These are phyloP conservation scores for Parnassius orleans DNA, from an alignment of 2,888 invertebrate species.

Conservation along the genomic window DNA sequence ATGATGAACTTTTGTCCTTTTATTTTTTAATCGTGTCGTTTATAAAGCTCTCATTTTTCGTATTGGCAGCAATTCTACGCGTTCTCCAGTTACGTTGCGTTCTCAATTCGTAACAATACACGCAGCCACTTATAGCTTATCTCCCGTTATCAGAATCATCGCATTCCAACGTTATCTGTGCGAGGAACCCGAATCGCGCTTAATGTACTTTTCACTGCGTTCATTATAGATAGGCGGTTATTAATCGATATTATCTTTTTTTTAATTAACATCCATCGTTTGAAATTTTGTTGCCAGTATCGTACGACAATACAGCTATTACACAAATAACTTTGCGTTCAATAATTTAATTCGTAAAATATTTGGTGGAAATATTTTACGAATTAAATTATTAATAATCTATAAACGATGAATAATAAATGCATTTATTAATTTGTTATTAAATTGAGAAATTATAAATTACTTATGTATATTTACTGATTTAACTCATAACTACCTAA, in stretches of 20 bases:
- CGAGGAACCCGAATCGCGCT: conserved; percentile 53
- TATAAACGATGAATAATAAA: too few relatives aligned
- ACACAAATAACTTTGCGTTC: background rate
- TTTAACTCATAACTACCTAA: too few relatives aligned
- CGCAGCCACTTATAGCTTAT: conserved; percentile 61
- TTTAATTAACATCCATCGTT: conserved; percentile 44
- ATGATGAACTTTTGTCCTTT: background rate
- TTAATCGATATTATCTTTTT: conserved; percentile 54
- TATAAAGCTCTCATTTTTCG: background rate
- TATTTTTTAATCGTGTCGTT: background rate
- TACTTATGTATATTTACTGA: too few relatives aligned
- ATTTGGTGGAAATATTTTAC: too few relatives aligned
- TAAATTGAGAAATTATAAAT: too few relatives aligned
- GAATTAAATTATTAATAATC: too few relatives aligned
- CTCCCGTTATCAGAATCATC: conserved; percentile 59
- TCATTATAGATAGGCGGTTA: conserved; percentile 57
- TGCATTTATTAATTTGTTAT: too few relatives aligned
- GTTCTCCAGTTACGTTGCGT: conserved; percentile 41
- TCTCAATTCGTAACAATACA: conserved; percentile 65
- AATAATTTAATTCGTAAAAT: background rate
- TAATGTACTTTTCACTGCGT: conserved; percentile 63
- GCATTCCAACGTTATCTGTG: conserved; percentile 67
- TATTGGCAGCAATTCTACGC: conserved; percentile 1
- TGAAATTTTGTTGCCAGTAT: conserved; percentile 3
- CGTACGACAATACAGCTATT: background rate